Base-by-base conservation (phyloP, 2,888 invertebrate species). In the Lottia gigantea region DNA sequence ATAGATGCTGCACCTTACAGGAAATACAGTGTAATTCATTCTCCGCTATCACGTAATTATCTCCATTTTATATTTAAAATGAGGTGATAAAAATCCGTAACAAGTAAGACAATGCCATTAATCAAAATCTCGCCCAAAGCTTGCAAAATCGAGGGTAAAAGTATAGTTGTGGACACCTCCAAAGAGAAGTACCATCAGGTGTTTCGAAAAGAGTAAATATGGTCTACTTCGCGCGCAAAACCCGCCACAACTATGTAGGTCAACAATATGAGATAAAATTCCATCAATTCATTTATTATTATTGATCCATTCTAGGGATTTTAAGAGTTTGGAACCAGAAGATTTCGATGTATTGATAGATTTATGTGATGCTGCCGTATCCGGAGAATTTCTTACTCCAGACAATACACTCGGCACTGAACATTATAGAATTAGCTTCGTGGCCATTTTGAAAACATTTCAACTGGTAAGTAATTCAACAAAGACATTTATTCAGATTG, bases 31-130 rank as follows among this genome's bases (percentile, higher is more conserved):
- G 45, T 31, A 64, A 66, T 15, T 46, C 68, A n/a, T 15, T 73
- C 23, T 66, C 67, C 2, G 66, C 64, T 55, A 68, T 76, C 40
- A 76, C 68, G 76, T 76, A 67, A 49, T 71, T 46, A 55, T 40
- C 40, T 3, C 40, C 40, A 3, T 6, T 40, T 40, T 40, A 40
- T 40, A 40, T 40, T 40, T 40, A 3, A 40, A 40, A 40, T n/a
- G n/a, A n/a, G n/a, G n/a, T n/a, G n/a, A 31, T 31, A 31, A 31
- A 31, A 31, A 31, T 31, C 31, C 31, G 31, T 31, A 31, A n/a
- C 31, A 31, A 31, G 31, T 6, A 31, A 31, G 6, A 31, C 31
- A 31, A 31, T 31, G 2, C 31, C 31, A 6, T 31, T 31, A 31
- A 31, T 31, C 31, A 31, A 31, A 31, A 31, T 31, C 31, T n/a